These are phyloP conservation scores for Schizopygopsis malacanthus DNA, from an alignment of 2,797 vertebrate species.

Conservation along the genomic window DNA sequence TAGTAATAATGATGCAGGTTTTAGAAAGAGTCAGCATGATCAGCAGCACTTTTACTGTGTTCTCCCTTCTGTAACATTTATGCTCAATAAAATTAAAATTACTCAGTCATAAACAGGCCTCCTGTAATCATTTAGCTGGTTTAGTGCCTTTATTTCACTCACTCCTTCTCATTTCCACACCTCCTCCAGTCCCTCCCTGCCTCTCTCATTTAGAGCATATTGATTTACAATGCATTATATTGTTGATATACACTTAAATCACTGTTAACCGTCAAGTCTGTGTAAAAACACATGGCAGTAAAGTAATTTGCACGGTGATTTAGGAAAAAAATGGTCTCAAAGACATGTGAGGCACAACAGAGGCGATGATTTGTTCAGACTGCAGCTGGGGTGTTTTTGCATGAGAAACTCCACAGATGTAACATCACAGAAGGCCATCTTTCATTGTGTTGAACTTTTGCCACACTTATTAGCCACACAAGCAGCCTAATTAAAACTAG, in stretches of 20 bases:
- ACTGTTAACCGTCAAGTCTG: background rate
- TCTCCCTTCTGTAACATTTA: background rate
- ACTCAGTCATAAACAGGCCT: background rate
- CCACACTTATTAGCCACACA: slow-evolving; percentile 33
- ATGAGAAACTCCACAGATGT: background rate
- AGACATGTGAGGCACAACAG: background rate
- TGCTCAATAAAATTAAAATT: slow-evolving; percentile 10
- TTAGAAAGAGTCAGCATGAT: background rate
- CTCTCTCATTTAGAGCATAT: background rate
- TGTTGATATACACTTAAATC: background rate
- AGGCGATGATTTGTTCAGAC: background rate
- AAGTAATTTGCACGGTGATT: background rate
- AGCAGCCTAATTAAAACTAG: slow-evolving; percentile 48
- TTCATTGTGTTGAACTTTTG: slow-evolving; percentile 27
- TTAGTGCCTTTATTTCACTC: background rate
- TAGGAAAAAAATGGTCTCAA: background rate
- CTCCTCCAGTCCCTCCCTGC: background rate
- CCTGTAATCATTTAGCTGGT: slow-evolving; percentile 15
- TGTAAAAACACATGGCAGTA: background rate
- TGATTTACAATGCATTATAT: background rate
- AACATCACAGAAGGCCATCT: slow-evolving; percentile 9
- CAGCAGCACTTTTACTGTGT: slow-evolving; percentile 3
- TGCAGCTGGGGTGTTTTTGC: slow-evolving; percentile 26
- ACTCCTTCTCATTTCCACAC: background rate
- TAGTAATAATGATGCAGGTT: background rate